These are phyloP conservation scores for Lottia gigantea DNA, from an alignment of 2,888 invertebrate species.

Conservation along the genomic window DNA sequence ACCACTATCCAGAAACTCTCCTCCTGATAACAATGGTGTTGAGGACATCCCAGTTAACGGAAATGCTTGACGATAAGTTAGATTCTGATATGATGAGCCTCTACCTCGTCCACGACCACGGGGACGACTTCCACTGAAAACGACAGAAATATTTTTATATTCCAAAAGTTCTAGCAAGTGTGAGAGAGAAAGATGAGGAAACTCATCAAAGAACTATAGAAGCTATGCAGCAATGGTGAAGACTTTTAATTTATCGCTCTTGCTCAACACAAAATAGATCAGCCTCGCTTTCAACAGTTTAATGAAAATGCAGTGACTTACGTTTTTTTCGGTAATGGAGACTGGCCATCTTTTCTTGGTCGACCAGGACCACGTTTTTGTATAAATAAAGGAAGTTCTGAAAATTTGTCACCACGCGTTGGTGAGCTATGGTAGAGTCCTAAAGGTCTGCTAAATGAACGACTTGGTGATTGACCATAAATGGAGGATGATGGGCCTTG, in stretches of 20 bases:
- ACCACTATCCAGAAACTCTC: background rate
- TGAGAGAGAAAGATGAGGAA: too few relatives aligned
- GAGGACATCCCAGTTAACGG: constrained; percentile 13
- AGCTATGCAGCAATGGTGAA: too few relatives aligned
- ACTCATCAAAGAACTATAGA: too few relatives aligned
- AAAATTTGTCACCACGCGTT: background rate
- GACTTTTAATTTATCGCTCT: too few relatives aligned
- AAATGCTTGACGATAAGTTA: constrained; percentile 21
- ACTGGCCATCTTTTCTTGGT: constrained; percentile 79
- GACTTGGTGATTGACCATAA: background rate
- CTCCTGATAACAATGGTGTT: background rate
- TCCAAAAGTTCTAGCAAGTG: too few relatives aligned
- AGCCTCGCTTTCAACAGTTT: too few relatives aligned
- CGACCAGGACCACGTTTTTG: constrained; percentile 80
- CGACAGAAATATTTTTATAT: too few relatives aligned
- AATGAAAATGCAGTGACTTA: constrained; percentile 18
- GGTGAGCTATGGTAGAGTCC: background rate
- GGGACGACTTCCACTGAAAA: background rate
- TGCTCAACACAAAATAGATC: too few relatives aligned
- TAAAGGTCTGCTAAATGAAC: background rate
- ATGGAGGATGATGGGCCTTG: background rate
- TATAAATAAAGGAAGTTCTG: constrained; percentile 14
- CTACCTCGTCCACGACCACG: constrained; percentile 24
- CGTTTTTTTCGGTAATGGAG: constrained; percentile 37
- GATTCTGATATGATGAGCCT: constrained; percentile 15